These are phyloP conservation scores for Acromyrmex heyeri DNA, from an alignment of 1,140 invertebrate species.

Conservation along the genomic window DNA sequence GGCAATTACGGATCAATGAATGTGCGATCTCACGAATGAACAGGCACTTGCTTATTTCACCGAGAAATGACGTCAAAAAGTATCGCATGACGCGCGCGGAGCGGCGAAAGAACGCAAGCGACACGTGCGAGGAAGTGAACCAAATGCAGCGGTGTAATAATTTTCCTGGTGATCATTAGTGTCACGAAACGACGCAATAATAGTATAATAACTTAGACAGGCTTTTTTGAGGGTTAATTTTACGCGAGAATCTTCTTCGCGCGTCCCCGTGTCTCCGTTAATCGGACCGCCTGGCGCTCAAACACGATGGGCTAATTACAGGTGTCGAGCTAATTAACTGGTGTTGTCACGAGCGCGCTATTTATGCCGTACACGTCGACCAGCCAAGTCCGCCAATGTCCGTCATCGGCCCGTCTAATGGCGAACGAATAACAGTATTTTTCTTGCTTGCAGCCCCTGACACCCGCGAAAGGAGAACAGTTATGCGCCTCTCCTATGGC, in stretches of 20 bases:
- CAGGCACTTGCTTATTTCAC: constrained; percentile 32
- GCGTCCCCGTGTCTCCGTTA: not conserved
- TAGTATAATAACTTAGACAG: not conserved
- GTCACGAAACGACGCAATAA: not conserved
- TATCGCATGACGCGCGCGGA: constrained; percentile 6
- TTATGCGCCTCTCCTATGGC: constrained; percentile 37
- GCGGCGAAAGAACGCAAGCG: not conserved
- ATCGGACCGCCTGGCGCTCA: not conserved
- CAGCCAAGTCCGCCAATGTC: constrained; percentile 11
- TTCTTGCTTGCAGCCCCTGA: constrained; percentile 38
- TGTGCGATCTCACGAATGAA: not conserved
- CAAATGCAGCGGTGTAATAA: constrained; percentile 16
- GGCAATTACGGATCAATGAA: not conserved
- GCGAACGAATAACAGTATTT: constrained; percentile 60
- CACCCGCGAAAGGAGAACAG: constrained; percentile 42
- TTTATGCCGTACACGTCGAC: constrained; percentile 47
- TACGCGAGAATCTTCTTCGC: not conserved
- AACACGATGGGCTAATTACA: constrained; percentile 36
- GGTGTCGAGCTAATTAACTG: constrained; percentile 45
- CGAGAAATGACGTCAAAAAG: constrained; percentile 52
- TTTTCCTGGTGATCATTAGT: not conserved
- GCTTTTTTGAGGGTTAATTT: constrained; percentile 19
- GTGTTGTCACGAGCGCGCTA: constrained; percentile 44
- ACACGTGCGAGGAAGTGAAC: constrained; percentile 22
- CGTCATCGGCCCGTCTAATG: constrained; percentile 26